These are phyloP conservation scores for Leptopterna dolabrata DNA, from an alignment of 2,888 invertebrate species.

Conservation along the genomic window DNA sequence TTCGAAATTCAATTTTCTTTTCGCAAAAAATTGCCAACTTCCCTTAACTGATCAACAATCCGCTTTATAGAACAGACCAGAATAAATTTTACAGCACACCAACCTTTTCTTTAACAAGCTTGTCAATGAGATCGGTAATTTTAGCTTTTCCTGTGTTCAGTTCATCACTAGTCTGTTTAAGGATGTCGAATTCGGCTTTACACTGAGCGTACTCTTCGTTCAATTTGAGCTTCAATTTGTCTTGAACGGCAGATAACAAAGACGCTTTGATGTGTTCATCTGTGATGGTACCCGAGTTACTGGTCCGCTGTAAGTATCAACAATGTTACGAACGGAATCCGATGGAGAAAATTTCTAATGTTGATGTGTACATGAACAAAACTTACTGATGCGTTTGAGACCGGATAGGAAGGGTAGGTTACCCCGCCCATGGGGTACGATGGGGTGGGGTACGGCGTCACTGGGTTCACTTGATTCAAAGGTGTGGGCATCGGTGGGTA, in stretches of 20 bases:
- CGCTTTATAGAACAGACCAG: no score
- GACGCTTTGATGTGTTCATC: constrained; percentile 96
- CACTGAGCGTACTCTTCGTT: constrained; percentile 91
- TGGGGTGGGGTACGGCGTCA: constrained; percentile 29
- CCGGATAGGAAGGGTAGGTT: background rate
- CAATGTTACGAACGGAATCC: background rate
- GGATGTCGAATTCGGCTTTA: constrained; percentile 90
- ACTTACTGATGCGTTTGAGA: constrained; percentile 54
- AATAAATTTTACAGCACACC: no score
- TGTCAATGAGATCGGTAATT: constrained; percentile 81
- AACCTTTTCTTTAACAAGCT: constrained; percentile 80
- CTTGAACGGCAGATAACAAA: constrained; percentile 93
- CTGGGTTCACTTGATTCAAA: constrained; percentile 29
- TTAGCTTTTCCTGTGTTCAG: constrained; percentile 85
- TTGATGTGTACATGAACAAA: no score
- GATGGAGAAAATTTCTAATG: background rate
- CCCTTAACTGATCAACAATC: no score
- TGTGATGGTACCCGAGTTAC: constrained; percentile 80
- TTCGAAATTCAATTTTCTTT: no score
- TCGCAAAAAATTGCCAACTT: no score
- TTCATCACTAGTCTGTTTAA: constrained; percentile 88
- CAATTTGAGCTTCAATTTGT: constrained; percentile 87
- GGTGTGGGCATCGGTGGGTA: constrained; percentile 41
- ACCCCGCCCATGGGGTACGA: constrained; percentile 21
- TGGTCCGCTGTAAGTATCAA: constrained; percentile 27